Percentiles rank a stretch among this genome's conserved stretches.
These are phyloP conservation scores for Aphaenogaster ashmeadi DNA, from an alignment of 1,140 invertebrate species.

Conservation along the genomic window DNA sequence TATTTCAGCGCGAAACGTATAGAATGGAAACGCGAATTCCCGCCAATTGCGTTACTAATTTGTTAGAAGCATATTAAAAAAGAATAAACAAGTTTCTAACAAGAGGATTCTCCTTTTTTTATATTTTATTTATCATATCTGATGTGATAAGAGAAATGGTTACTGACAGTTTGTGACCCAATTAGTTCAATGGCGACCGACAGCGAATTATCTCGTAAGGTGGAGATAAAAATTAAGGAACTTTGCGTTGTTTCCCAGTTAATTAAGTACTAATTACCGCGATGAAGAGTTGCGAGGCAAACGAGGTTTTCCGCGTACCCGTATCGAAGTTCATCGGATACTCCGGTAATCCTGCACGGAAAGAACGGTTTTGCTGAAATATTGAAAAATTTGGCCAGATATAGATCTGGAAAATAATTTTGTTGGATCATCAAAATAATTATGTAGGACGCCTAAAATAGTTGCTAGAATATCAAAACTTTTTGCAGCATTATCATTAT, in stretches of 20 bases:
- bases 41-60: not conserved
- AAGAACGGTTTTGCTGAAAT: too few relatives aligned
- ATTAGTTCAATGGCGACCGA: not conserved
- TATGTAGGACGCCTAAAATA: too few relatives aligned
- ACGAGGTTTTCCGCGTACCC: not conserved
- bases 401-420: too few relatives aligned
- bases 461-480: too few relatives aligned
- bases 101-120: not conserved
- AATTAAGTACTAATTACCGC: conserved; percentile 46
- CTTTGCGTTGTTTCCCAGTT: conserved; percentile 29
- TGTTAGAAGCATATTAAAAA: not conserved
- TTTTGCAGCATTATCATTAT: too few relatives aligned
- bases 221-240: conserved; percentile 44
- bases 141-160: not conserved
- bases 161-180: not conserved
- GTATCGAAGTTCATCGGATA: conserved; percentile 7
- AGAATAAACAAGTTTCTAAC: not conserved
- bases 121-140: not conserved
- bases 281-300: not conserved
- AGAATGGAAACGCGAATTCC: not conserved
- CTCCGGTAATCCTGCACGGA: not conserved
- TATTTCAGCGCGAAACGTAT: not conserved
- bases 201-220: not conserved
- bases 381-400: too few relatives aligned
- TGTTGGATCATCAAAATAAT: too few relatives aligned